Conservation (phyloP, 2,113 vertebrate genomes). For the Panthera leo region DNA sequence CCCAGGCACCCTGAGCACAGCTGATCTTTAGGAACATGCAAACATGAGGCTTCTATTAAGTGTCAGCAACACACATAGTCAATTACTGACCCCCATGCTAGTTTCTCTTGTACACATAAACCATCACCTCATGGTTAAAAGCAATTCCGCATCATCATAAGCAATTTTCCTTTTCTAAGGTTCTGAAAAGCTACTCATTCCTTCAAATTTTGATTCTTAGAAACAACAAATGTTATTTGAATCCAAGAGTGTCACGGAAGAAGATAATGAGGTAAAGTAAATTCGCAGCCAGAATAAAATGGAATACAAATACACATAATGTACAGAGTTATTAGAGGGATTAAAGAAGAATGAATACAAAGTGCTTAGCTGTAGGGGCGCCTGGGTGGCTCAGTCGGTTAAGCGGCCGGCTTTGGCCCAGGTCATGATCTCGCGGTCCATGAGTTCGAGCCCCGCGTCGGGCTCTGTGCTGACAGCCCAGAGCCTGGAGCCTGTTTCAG, state of each 20-base stretch:
- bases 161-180: conserved; percentile 31
- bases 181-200: conserved; percentile 37
- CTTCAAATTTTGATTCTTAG: not conserved
- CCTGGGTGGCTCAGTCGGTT: no score
- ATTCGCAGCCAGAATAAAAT: conserved; percentile 40
- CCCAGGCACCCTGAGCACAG: not conserved
- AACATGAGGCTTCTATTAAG: not conserved
- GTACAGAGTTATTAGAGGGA: not conserved
- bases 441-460: no score
- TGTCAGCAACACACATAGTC: not conserved
- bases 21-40: not conserved
- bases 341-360: not conserved
- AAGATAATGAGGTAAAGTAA: not conserved
- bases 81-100: not conserved
- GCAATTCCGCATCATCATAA: not conserved
- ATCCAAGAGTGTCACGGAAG: not conserved
- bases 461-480: no score
- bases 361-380: not conserved
- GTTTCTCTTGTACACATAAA: not conserved
- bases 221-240: conserved; percentile 9
- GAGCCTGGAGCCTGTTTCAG: no score
- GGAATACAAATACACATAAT: not conserved
- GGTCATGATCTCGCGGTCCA: no score
- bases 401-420: no score
- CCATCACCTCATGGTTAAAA: not conserved